These are phyloP conservation scores for Empidonax alnorum DNA, from an alignment of 2,113 vertebrate species.

Conservation along the genomic window DNA sequence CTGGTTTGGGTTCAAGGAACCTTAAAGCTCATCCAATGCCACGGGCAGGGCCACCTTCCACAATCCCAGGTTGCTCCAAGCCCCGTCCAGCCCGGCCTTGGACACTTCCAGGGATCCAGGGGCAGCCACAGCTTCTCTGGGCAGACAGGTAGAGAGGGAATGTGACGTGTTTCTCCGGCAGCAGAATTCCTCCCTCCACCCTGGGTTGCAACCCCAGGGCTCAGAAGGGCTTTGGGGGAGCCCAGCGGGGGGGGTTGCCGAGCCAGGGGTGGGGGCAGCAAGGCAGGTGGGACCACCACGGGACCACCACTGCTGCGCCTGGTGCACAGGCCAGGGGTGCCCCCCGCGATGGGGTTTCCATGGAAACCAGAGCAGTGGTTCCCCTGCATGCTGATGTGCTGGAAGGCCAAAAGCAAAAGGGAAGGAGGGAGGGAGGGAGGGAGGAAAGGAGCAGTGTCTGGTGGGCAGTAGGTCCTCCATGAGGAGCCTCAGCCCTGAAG, in stretches of 20 bases:
- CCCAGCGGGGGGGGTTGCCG: neutral
- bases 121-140: neutral
- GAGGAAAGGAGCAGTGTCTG: neutral
- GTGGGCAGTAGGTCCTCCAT: neutral
- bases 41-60: neutral
- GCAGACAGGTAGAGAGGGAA: too few relatives aligned
- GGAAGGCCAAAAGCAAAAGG: neutral
- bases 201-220: too few relatives aligned
- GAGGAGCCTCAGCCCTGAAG: neutral
- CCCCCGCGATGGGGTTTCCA: neutral
- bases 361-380: conserved; percentile 17
- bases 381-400: neutral
- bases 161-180: rapidly evolving
- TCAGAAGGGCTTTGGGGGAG: neutral
- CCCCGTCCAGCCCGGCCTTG: neutral
- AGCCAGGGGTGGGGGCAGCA: neutral
- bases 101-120: neutral
- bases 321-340: neutral
- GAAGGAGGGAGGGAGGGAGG: neutral
- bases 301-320: rapidly evolving
- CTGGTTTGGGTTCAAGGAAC: neutral
- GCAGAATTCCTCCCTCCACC: neutral
- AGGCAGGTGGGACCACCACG: rapidly evolving
- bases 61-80: rapidly evolving
- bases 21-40: neutral